Conservation (phyloP, 2,113 vertebrate genomes). For the Steatornis caripensis region DNA sequence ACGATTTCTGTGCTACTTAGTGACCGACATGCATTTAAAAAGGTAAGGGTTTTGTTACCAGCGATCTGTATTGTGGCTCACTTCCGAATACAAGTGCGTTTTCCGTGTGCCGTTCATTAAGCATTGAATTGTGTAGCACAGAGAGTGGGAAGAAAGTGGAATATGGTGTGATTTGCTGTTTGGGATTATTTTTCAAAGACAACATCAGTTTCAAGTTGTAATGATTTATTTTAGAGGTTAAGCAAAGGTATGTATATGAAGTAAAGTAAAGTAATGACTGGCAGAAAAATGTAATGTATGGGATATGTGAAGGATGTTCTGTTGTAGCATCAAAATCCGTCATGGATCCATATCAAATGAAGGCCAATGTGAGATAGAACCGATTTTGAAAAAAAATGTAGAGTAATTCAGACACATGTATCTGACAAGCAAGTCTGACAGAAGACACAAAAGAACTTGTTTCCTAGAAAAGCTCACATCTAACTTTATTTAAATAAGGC, state of each 20-base stretch:
- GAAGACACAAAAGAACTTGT: neutral
- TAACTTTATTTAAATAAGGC: neutral
- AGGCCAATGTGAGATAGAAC: neutral
- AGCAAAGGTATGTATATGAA: neutral
- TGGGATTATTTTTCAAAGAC: neutral
- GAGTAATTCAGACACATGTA: neutral
- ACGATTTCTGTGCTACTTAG: neutral
- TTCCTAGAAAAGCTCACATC: neutral
- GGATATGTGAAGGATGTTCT: neutral
- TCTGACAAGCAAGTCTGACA: neutral
- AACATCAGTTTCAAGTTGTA: neutral
- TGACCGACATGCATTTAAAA: slow-evolving; percentile 5
- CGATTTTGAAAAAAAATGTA: neutral
- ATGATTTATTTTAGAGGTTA: neutral
- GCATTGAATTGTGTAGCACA: neutral
- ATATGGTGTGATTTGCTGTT: neutral
- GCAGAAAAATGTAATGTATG: neutral
- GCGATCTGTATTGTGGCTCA: neutral
- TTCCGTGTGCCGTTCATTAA: neutral
- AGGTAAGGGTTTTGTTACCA: slow-evolving; percentile 58
- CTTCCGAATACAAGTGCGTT: neutral
- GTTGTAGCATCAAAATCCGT: neutral
- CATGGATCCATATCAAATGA: neutral
- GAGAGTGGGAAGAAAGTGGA: neutral
- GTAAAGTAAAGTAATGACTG: neutral